Evolutionary conservation across 2,888 invertebrate species (phyloP).

Genomic region (Phortica okadai): DNA sequence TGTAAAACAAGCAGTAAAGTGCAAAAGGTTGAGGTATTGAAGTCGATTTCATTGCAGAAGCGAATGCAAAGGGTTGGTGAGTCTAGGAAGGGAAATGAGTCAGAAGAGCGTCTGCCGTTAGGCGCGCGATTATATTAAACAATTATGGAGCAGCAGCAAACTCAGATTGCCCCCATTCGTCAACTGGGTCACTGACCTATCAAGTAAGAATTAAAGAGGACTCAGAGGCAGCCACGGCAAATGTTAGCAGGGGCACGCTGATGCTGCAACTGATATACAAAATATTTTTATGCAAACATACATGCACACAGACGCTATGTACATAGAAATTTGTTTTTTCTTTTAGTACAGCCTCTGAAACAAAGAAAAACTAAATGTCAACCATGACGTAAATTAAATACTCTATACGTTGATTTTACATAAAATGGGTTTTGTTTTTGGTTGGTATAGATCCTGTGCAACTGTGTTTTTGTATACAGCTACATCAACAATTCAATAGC

Average conservation of each 20-base stretch:
- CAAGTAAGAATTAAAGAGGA: slow-evolving; percentile 60
- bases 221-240: slow-evolving; percentile 45
- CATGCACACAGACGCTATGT: no score
- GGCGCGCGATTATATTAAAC: background rate
- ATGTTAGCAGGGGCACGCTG: slow-evolving; percentile 43
- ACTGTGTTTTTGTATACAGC: no score
- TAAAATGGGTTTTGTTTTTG: no score
- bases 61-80: no score
- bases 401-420: no score
- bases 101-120: background rate
- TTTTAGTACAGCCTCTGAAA: no score
- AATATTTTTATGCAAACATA: background rate
- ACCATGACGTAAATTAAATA: no score
- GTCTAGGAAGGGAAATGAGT: no score
- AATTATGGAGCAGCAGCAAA: background rate
- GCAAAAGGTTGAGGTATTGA: slow-evolving; percentile 27
- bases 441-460: no score
- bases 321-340: no score
- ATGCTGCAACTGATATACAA: slow-evolving; percentile 28
- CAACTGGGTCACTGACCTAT: slow-evolving; percentile 75
- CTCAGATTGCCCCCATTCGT: slow-evolving; percentile 4
- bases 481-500: no score
- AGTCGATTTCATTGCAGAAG: slow-evolving; percentile 16
- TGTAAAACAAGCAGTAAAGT: background rate
- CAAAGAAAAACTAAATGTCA: no score